Percentiles rank a stretch among this genome's conserved stretches.
phyloP scores from a whole-genome alignment of 2,797 vertebrate genomes.

The Lagothrix lagotricha region DNA sequence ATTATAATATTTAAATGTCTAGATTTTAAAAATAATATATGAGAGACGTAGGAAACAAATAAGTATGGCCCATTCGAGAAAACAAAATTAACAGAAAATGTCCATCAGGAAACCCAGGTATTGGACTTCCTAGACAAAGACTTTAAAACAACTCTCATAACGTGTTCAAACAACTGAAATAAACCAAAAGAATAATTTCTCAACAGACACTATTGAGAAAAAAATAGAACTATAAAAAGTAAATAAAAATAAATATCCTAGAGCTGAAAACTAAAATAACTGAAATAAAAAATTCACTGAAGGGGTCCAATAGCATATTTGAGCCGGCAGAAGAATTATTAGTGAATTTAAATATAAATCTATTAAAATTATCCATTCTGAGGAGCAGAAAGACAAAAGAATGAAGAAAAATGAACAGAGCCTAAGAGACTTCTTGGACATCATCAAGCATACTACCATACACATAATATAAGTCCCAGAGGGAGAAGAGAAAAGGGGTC shows the following conservation, averaged over 20 bases:
- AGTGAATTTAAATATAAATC: not conserved
- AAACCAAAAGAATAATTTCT: slow-evolving; percentile 6
- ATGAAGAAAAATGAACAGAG: not conserved
- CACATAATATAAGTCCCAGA: not conserved
- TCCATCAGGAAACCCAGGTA: not conserved
- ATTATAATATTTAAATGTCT: not conserved
- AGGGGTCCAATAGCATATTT: not conserved
- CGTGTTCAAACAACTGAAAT: not conserved
- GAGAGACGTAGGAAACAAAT: not conserved
- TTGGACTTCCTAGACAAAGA: not conserved
- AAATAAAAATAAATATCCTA: not conserved
- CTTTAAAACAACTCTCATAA: not conserved
- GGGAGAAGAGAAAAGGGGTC: not conserved
- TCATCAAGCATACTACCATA: not conserved
- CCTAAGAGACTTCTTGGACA: not conserved
- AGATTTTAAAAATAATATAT: not conserved
- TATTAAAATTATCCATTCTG: not conserved
- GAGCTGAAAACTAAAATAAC: not conserved
- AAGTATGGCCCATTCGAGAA: not conserved
- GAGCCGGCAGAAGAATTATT: not conserved
- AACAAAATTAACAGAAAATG: slow-evolving; percentile 3
- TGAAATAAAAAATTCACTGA: not conserved
- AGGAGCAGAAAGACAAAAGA: not conserved
- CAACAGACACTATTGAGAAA: not conserved
- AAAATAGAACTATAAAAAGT: not conserved